These are phyloP conservation scores for Margaritifera margaritifera DNA, from an alignment of 2,888 invertebrate genomes.

Conservation along the genomic window DNA sequence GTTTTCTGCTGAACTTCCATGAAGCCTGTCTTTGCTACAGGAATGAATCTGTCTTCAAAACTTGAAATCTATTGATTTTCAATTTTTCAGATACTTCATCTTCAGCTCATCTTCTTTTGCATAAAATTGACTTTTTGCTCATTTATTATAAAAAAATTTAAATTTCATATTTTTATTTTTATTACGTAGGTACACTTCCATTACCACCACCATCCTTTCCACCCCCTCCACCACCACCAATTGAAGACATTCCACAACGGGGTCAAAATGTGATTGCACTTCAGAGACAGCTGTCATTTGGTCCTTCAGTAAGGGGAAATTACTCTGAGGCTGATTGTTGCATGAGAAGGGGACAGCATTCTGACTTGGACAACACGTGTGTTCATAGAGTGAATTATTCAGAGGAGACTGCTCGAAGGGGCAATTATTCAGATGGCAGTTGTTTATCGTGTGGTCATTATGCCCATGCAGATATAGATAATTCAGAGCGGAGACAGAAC, in stretches of 20 bases:
- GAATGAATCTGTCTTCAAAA: no score
- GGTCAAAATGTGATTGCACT: slow-evolving; percentile 11
- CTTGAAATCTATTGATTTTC: no score
- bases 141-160: neutral
- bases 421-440: no score
- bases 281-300: slow-evolving; percentile 56
- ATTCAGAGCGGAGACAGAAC: slow-evolving; percentile 21
- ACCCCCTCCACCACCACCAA: slow-evolving; percentile 66
- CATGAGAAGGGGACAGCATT: slow-evolving; percentile 40
- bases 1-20: no score
- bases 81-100: neutral
- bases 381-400: no score
- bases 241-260: slow-evolving; percentile 68
- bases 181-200: slow-evolving; percentile 59
- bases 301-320: slow-evolving; percentile 62
- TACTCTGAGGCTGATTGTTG: slow-evolving; percentile 60
- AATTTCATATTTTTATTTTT: slow-evolving; percentile 1
- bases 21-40: no score
- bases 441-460: no score
- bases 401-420: no score
- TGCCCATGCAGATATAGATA: no score
- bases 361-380: slow-evolving; percentile 33
- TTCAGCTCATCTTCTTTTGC: neutral
- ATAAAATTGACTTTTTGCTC: neutral
- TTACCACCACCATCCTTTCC: slow-evolving; percentile 59